A percentile compares a stretch with the other conserved stretches of the same genome.
These are phyloP conservation scores for Microdon myrmicae DNA, from an alignment of 2,888 invertebrate genomes.

Conservation along the genomic window DNA sequence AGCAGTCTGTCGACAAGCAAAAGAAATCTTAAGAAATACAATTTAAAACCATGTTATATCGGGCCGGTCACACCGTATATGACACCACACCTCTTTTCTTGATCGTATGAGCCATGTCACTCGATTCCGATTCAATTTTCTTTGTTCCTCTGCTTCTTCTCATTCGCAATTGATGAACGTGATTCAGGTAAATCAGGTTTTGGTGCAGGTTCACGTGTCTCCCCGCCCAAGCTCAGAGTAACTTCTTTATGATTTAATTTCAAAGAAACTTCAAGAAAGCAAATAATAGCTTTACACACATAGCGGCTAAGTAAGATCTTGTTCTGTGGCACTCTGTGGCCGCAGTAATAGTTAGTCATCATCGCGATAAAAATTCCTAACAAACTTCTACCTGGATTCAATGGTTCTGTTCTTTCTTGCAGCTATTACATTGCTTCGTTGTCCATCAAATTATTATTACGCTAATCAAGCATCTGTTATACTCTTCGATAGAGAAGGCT, in stretches of 20 bases:
- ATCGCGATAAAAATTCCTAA: slow-evolving; percentile 52
- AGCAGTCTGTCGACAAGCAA: too few species aligned
- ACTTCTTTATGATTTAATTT: slow-evolving; percentile 53
- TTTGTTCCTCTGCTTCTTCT: slow-evolving; percentile 33
- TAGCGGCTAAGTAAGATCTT: slow-evolving; percentile 42
- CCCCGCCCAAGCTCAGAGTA: slow-evolving; percentile 41
- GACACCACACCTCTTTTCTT: slow-evolving; percentile 48
- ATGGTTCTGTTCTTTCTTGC: slow-evolving; percentile 10
- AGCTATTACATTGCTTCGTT: slow-evolving; percentile 31
- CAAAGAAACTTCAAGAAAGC: slow-evolving; percentile 52
- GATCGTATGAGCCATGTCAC: slow-evolving; percentile 40
- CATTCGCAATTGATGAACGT: slow-evolving; percentile 47
- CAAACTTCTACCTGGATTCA: slow-evolving; percentile 45
- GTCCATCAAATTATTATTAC: slow-evolving; percentile 50
- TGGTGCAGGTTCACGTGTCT: slow-evolving; percentile 51
- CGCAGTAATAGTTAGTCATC: slow-evolving; percentile 51
- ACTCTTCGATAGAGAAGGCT: slow-evolving; percentile 37
- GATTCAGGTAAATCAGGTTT: slow-evolving; percentile 52
- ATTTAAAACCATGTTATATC: slow-evolving; percentile 33
- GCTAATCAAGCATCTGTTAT: slow-evolving; percentile 52
- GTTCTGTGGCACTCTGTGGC: slow-evolving; percentile 26
- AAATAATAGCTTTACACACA: slow-evolving; percentile 51
- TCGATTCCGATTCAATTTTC: slow-evolving; percentile 51
- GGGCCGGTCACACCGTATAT: slow-evolving; percentile 47
- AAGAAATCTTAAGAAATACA: slow-evolving; percentile 5